These are phyloP conservation scores for Lordiphosa mommai DNA, from an alignment of 1,140 invertebrate species.

Conservation along the genomic window DNA sequence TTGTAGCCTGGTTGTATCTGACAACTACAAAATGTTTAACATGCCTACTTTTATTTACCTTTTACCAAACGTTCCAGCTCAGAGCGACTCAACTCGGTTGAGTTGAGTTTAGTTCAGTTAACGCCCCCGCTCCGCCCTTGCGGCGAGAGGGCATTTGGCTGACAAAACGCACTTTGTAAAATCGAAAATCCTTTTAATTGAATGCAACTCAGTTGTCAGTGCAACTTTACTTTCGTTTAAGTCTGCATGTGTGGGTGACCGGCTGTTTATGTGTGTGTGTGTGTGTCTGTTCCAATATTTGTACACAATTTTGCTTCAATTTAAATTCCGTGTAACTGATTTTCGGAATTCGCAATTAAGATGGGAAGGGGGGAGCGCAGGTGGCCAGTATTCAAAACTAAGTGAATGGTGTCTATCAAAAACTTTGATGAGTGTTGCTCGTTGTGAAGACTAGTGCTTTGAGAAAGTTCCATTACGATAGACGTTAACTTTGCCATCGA, in stretches of 20 bases:
- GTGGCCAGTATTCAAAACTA: too few relatives aligned
- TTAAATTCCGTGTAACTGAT: constrained; percentile 63
- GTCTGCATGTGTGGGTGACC: constrained; percentile 5
- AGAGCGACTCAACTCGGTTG: constrained; percentile 2
- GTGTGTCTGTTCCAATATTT: constrained; percentile 62
- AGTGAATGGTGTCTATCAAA: too few relatives aligned
- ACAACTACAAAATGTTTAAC: constrained; percentile 69
- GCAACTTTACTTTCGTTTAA: constrained; percentile 32
- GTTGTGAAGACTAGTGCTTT: too few relatives aligned
- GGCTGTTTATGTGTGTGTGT: too few relatives aligned
- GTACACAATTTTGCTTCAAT: constrained; percentile 63
- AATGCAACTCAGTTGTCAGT: constrained; percentile 59
- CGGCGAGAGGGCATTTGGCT: constrained; percentile 17
- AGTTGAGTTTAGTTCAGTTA: constrained; percentile 8
- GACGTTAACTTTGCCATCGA: too few relatives aligned
- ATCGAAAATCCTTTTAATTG: constrained; percentile 76
- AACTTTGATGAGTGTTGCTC: too few relatives aligned
- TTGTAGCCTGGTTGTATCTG: constrained; percentile 58
- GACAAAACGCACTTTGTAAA: constrained; percentile 72
- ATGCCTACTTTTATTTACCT: constrained; percentile 73
- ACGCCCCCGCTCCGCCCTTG: constrained; percentile 13
- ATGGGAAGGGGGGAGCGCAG: too few relatives aligned
- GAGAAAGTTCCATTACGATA: too few relatives aligned
- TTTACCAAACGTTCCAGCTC: constrained; percentile 18
- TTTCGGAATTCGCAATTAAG: too few relatives aligned